A percentile compares a stretch with the other conserved stretches of the same genome.
phyloP scores from a whole-genome alignment of 2,113 vertebrate species.

The Psophia crepitans region DNA sequence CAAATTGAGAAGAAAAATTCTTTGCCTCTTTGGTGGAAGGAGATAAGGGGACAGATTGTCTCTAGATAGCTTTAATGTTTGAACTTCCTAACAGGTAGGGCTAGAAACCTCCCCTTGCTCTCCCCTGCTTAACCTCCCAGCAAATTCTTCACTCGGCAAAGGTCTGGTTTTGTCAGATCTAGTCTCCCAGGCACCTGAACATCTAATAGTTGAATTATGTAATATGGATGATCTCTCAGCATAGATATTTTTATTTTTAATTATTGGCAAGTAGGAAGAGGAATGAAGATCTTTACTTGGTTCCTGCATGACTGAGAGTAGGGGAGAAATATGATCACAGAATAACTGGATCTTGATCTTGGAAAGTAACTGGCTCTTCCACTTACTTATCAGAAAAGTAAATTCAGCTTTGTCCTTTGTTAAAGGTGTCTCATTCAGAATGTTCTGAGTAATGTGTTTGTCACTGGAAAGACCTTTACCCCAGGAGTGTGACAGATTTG shows the following conservation, averaged over 20 bases:
- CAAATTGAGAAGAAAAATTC: not conserved
- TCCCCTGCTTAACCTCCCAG: not conserved
- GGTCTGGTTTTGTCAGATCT: not conserved
- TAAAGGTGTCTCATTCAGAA: constrained; percentile 13
- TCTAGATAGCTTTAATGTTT: not conserved
- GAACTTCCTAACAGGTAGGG: not conserved
- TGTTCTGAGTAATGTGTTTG: constrained; percentile 15
- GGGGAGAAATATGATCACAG: not conserved
- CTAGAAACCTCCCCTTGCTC: not conserved
- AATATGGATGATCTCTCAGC: not conserved
- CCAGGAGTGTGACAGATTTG: not conserved
- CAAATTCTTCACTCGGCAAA: not conserved
- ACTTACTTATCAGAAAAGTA: constrained; percentile 22
- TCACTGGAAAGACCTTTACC: constrained; percentile 15
- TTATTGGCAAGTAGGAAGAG: not conserved
- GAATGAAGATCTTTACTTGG: not conserved
- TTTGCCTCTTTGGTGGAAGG: not conserved
- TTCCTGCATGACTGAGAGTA: not conserved
- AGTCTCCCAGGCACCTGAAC: not conserved
- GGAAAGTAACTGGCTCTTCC: not conserved
- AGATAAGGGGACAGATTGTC: not conserved
- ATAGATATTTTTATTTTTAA: not conserved
- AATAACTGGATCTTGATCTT: constrained; percentile 7
- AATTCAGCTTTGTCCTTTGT: constrained; percentile 17
- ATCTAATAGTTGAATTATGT: not conserved